Evolutionary conservation across 2,797 vertebrate species (phyloP).

Genomic region (Malurus leucopterus): DNA sequence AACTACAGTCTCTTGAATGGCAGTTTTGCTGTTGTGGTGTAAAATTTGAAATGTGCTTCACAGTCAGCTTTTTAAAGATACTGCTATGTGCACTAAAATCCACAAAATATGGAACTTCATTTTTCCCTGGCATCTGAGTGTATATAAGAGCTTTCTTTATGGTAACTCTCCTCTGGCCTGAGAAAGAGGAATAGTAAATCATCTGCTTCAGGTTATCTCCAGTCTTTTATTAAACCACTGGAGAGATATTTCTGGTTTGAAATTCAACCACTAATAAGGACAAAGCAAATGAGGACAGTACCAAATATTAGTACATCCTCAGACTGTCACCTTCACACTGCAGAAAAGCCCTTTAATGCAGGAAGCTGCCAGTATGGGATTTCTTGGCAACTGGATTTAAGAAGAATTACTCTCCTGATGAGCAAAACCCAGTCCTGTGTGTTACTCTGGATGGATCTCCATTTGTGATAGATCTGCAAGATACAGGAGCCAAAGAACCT

Average conservation of each 20-base stretch:
- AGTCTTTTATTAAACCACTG: neutral
- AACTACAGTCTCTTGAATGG: slow-evolving; percentile 4
- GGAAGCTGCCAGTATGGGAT: neutral
- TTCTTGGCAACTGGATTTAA: neutral
- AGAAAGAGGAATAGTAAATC: neutral
- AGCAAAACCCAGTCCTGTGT: neutral
- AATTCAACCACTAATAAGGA: slow-evolving; percentile 23
- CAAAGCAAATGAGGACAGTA: slow-evolving; percentile 9
- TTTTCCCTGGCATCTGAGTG: neutral
- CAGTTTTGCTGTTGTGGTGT: neutral
- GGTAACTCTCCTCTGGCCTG: neutral
- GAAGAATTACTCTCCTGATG: neutral
- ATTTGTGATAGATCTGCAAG: neutral
- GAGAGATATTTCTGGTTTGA: neutral
- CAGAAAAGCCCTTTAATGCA: neutral
- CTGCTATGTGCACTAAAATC: slow-evolving; percentile 4
- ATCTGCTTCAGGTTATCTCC: neutral
- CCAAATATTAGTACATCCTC: neutral
- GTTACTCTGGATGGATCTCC: neutral
- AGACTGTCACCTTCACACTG: slow-evolving; percentile 29
- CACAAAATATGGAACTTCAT: neutral
- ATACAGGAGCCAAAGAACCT: neutral
- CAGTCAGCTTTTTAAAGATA: slow-evolving; percentile 36
- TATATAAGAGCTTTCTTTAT: neutral
- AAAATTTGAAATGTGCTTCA: slow-evolving; percentile 1